Conservation (phyloP, 2,113 vertebrate genomes). For the Perca flavescens region DNA sequence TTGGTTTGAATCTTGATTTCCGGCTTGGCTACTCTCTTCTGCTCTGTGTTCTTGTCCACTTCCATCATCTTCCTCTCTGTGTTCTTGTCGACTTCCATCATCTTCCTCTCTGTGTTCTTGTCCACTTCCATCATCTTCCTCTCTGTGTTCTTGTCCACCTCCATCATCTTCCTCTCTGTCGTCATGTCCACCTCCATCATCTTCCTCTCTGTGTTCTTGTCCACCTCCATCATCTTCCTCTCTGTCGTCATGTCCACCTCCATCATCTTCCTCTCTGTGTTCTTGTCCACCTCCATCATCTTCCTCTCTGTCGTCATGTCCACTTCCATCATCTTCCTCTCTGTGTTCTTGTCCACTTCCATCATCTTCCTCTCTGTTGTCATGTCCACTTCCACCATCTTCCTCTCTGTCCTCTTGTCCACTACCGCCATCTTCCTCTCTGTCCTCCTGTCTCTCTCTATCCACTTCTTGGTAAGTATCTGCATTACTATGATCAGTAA, state of each 20-base stretch:
- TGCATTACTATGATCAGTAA: background rate
- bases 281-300: background rate
- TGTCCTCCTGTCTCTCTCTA: background rate
- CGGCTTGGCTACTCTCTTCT: background rate
- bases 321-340: background rate
- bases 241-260: background rate
- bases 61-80: background rate
- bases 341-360: too few relatives aligned
- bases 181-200: background rate
- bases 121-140: background rate
- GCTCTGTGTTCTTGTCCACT: background rate
- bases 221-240: background rate
- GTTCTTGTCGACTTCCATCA: background rate
- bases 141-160: background rate
- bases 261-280: background rate
- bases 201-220: background rate
- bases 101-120: background rate
- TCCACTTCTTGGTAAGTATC: background rate
- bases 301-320: background rate
- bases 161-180: too few relatives aligned
- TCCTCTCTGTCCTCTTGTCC: too few relatives aligned
- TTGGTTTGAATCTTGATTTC: conserved; percentile 2
- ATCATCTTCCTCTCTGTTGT: too few relatives aligned
- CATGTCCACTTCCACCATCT: too few relatives aligned
- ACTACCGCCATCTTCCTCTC: background rate